Evolutionary conservation across 2,797 vertebrate genomes (phyloP).

Genomic region (Pachyuromys duprasi): DNA sequence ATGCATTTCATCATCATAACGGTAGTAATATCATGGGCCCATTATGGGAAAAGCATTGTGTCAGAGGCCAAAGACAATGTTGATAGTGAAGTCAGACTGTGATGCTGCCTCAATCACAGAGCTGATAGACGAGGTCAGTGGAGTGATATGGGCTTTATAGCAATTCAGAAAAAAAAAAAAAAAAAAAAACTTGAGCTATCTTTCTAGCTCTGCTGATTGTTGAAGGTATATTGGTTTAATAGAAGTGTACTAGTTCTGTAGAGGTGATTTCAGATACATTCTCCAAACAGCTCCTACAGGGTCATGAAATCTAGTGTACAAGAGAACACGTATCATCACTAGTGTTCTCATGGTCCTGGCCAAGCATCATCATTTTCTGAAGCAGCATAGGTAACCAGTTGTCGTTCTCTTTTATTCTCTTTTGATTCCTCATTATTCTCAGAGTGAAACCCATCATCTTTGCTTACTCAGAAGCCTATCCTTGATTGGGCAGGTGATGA

Average conservation of each 20-base stretch:
- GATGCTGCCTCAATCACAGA: background rate
- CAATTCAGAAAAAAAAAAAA: slow-evolving; percentile 28
- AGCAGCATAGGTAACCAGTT: background rate
- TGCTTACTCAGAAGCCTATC: background rate
- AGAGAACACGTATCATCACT: background rate
- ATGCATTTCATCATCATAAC: background rate
- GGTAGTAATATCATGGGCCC: background rate
- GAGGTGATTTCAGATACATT: background rate
- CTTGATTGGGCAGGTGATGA: too few species aligned
- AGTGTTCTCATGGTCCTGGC: background rate
- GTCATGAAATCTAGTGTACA: background rate
- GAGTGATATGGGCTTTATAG: background rate
- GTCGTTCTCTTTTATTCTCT: background rate
- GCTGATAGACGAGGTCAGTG: background rate
- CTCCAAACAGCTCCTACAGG: background rate
- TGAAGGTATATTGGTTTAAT: background rate
- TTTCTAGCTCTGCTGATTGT: background rate
- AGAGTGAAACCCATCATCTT: background rate
- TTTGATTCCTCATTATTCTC: too few species aligned
- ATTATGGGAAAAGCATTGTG: background rate
- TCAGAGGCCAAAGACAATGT: background rate
- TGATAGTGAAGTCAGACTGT: background rate
- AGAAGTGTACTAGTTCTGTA: background rate
- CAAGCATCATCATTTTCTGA: background rate
- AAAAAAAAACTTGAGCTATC: background rate